Evolutionary conservation across 2,113 vertebrate genomes (phyloP).

Genomic region (Capricornis sumatraensis): DNA sequence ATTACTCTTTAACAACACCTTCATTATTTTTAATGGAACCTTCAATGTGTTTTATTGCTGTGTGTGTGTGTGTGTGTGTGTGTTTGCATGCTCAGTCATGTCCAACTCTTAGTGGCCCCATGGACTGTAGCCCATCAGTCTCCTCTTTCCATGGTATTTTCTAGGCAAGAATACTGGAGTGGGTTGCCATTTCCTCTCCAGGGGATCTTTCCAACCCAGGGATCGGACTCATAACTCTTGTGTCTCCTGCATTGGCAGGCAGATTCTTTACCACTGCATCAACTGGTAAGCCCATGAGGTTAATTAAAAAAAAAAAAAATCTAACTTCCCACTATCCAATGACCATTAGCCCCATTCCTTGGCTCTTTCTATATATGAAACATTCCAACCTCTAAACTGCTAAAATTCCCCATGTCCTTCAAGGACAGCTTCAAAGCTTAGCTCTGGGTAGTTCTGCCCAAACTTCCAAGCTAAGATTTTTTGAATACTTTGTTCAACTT

Average conservation of each 20-base stretch:
- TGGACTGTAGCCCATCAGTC: not conserved
- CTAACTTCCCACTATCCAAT: not conserved
- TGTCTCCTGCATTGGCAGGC: not conserved
- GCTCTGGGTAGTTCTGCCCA: not conserved
- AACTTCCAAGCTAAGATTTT: not conserved
- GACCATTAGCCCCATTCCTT: not conserved
- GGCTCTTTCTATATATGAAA: not conserved
- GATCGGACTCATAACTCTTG: not conserved
- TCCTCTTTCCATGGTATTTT: not conserved
- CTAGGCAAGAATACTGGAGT: not conserved
- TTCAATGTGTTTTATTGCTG: not conserved
- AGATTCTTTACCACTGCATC: not conserved
- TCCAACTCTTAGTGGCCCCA: not conserved
- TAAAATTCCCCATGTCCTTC: not conserved
- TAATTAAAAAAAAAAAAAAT: not conserved
- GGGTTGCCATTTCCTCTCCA: not conserved
- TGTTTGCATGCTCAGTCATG: not conserved
- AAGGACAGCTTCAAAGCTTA: not conserved
- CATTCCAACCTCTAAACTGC: not conserved
- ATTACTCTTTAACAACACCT: not conserved
- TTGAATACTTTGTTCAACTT: not conserved
- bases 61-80: not conserved
- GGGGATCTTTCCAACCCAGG: not conserved
- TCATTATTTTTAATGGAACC: not conserved
- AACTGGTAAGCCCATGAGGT: not conserved